These are phyloP conservation scores for Dasypolia templi DNA, from an alignment of 2,888 invertebrate species.

Conservation along the genomic window DNA sequence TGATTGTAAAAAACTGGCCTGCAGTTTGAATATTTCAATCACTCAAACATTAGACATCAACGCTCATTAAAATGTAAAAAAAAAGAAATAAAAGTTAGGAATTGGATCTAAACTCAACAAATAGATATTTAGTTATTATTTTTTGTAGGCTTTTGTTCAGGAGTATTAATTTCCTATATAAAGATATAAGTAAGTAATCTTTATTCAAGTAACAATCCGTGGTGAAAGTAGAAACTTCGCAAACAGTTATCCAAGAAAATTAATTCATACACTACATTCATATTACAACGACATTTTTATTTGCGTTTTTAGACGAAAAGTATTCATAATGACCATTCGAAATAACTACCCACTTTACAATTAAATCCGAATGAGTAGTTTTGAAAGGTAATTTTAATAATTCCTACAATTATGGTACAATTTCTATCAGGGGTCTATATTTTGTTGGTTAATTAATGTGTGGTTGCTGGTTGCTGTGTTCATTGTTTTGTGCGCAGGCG, in stretches of 20 bases:
- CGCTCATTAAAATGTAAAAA: conserved; percentile 14
- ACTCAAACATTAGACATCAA: conserved; percentile 60
- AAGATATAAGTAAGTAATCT: neutral
- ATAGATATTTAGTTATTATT: neutral
- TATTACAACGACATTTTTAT: conserved; percentile 61
- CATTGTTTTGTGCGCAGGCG: conserved; percentile 76
- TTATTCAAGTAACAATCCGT: conserved; percentile 5
- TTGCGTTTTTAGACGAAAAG: conserved; percentile 59
- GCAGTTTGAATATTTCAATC: neutral
- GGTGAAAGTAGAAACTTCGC: conserved; percentile 46
- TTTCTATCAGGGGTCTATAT: conserved; percentile 49
- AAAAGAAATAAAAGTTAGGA: neutral
- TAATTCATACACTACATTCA: conserved; percentile 48
- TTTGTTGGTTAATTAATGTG: conserved; percentile 56
- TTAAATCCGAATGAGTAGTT: conserved; percentile 55
- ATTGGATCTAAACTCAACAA: neutral
- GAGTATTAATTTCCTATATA: neutral
- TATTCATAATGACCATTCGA: conserved; percentile 49
- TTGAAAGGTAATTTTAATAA: conserved; percentile 58
- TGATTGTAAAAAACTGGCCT: neutral
- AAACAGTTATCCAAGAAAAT: conserved; percentile 43
- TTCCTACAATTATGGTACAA: conserved; percentile 56
- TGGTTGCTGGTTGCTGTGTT: conserved; percentile 46
- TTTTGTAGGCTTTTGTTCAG: neutral
- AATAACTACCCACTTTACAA: conserved; percentile 50